phyloP scores from a whole-genome alignment of 1,140 invertebrate genomes.

The Macrocentrus cingulum region DNA sequence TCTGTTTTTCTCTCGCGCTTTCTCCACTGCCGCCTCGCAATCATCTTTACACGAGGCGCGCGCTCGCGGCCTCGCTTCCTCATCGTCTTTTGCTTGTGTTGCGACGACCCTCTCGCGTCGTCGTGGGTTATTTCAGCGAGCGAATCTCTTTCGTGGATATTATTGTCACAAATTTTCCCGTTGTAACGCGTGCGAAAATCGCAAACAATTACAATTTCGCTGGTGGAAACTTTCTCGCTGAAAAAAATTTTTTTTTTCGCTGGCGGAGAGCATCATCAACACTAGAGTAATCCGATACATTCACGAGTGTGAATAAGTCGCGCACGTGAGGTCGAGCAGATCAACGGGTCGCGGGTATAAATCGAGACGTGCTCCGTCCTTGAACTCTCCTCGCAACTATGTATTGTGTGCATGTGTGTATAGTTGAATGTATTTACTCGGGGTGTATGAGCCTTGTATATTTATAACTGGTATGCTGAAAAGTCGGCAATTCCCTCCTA shows the following conservation, averaged over 20 bases:
- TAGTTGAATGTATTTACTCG: constrained; percentile 28
- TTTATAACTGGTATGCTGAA: constrained; percentile 35
- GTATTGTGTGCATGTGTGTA: neutral
- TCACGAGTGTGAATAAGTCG: constrained; percentile 12
- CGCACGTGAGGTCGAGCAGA: constrained; percentile 28
- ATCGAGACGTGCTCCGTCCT: constrained; percentile 34
- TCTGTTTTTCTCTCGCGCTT: constrained; percentile 7
- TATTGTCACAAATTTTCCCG: constrained; percentile 28
- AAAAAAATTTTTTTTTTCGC: too few relatives aligned
- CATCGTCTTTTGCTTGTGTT: neutral
- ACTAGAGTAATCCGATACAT: constrained; percentile 26
- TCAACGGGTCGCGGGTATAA: constrained; percentile 33
- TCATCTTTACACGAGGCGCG: constrained; percentile 9
- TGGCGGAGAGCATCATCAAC: neutral
- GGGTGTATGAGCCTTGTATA: constrained; percentile 28
- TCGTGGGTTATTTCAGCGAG: constrained; percentile 39
- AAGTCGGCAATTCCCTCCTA: constrained; percentile 16
- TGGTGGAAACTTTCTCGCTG: too few relatives aligned
- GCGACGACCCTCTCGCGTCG: constrained; percentile 11
- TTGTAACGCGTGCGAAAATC: neutral
- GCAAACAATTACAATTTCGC: too few relatives aligned
- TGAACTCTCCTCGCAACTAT: constrained; percentile 31
- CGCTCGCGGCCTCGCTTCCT: neutral
- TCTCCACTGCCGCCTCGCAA: neutral
- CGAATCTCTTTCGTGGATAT: constrained; percentile 38